phyloP scores from a whole-genome alignment of 2,797 vertebrate genomes.

The Hoplostethus atlanticus region DNA sequence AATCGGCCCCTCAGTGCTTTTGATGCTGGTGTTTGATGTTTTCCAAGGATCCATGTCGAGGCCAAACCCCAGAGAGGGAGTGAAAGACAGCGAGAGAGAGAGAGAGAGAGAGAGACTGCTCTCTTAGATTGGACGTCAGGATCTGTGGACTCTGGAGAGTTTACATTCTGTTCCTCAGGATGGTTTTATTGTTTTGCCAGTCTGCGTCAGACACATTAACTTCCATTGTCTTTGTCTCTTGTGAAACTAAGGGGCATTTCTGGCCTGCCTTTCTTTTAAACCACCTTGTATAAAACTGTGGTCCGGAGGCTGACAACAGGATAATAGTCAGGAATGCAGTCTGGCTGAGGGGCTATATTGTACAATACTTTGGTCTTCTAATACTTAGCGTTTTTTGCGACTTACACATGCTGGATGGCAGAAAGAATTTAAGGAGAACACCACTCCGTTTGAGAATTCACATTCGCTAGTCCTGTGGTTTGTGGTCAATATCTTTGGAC shows the following conservation, averaged over 20 bases:
- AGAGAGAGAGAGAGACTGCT: conserved; percentile 36
- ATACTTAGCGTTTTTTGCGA: conserved; percentile 53
- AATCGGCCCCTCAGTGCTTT: conserved; percentile 75
- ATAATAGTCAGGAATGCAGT: conserved; percentile 72
- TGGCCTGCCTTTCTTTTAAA: conserved; percentile 55
- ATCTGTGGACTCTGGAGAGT: conserved; percentile 50
- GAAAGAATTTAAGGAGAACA: conserved; percentile 33
- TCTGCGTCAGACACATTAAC: conserved; percentile 65
- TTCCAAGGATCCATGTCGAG: conserved; percentile 73
- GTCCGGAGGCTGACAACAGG: conserved; percentile 63
- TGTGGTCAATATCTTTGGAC: conserved; percentile 3
- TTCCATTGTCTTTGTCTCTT: conserved; percentile 75
- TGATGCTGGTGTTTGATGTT: conserved; percentile 83
- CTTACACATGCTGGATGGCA: conserved; percentile 34
- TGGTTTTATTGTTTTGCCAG: conserved; percentile 72
- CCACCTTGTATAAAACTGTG: conserved; percentile 77
- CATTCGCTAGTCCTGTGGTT: conserved; percentile 17
- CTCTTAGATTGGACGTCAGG: conserved; percentile 46
- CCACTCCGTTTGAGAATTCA: neutral
- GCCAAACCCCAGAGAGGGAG: conserved; percentile 63
- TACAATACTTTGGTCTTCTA: conserved; percentile 5
- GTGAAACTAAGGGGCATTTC: conserved; percentile 71
- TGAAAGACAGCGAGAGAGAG: conserved; percentile 45
- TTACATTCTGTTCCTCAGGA: conserved; percentile 68
- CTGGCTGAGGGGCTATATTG: conserved; percentile 38